phyloP scores from a whole-genome alignment of 2,113 vertebrate genomes.

The Ochotona curzoniae region DNA sequence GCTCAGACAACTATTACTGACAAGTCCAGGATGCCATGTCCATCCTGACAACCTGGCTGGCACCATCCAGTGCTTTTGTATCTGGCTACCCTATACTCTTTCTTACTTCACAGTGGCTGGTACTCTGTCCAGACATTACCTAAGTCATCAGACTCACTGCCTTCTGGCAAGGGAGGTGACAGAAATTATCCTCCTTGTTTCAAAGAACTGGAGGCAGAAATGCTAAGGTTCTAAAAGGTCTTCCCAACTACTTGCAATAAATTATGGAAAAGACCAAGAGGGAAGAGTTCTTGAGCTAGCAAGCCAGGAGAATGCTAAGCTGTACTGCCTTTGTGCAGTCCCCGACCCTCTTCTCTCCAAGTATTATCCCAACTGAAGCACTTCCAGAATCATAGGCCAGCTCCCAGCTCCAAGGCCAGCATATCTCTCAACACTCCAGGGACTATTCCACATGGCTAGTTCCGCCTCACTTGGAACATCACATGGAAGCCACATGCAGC shows the following conservation, averaged over 20 bases:
- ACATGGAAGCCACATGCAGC: neutral
- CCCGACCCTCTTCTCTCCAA: neutral
- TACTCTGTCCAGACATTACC: slow-evolving; percentile 62
- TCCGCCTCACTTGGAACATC: neutral
- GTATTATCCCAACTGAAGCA: neutral
- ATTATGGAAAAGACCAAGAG: slow-evolving; percentile 40
- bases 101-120: slow-evolving; percentile 38
- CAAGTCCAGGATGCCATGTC: neutral
- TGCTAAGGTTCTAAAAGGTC: slow-evolving; percentile 12
- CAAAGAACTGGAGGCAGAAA: slow-evolving; percentile 56
- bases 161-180: slow-evolving; percentile 36
- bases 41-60: neutral
- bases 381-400: neutral
- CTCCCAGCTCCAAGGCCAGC: neutral
- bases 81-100: neutral
- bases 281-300: neutral
- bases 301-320: neutral
- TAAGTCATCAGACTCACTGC: slow-evolving; percentile 54
- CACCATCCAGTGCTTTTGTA: neutral
- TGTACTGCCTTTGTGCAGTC: neutral
- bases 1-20: neutral
- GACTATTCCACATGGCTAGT: neutral
- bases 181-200: slow-evolving; percentile 38
- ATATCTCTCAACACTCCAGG: neutral
- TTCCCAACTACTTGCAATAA: slow-evolving; percentile 42